These are phyloP conservation scores for Phthorimaea operculella DNA, from an alignment of 1,140 invertebrate genomes.

Conservation along the genomic window DNA sequence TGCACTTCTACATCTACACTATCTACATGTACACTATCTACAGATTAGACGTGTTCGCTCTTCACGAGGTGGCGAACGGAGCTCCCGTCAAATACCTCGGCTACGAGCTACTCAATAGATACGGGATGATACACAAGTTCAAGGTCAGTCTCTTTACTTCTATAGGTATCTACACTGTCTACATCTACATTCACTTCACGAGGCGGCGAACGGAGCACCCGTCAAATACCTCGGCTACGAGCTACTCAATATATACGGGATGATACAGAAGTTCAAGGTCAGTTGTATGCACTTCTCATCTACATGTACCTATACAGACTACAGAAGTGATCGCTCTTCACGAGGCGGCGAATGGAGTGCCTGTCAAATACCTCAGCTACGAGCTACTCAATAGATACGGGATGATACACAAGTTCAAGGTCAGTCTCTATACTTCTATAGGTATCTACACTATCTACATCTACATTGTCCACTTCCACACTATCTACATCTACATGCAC, in stretches of 20 bases:
- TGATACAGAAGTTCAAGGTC: constrained; percentile 96
- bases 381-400: constrained; percentile 96
- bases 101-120: constrained; percentile 94
- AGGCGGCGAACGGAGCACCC: constrained; percentile 84
- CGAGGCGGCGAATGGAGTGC: constrained; percentile 84
- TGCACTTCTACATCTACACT: not conserved
- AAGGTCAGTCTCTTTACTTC: constrained; percentile 75
- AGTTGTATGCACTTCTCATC: not conserved
- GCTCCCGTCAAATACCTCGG: constrained; percentile 92
- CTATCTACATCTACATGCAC: constrained; percentile 28
- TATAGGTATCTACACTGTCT: too few species aligned
- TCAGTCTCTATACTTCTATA: constrained; percentile 47
- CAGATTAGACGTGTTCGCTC: constrained; percentile 77
- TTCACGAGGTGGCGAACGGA: constrained; percentile 85
- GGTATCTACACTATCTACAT: too few species aligned
- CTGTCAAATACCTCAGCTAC: constrained; percentile 92
- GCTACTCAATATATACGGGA: constrained; percentile 93
- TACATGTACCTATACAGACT: not conserved
- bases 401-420: constrained; percentile 96
- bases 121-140: constrained; percentile 96
- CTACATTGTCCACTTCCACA: too few species aligned
- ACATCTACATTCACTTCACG: too few species aligned
- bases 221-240: constrained; percentile 95
- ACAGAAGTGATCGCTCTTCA: constrained; percentile 88
- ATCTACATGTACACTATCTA: not conserved